Conservation (phyloP, 2,888 invertebrate species). For the Synanthedon formicaeformis region DNA sequence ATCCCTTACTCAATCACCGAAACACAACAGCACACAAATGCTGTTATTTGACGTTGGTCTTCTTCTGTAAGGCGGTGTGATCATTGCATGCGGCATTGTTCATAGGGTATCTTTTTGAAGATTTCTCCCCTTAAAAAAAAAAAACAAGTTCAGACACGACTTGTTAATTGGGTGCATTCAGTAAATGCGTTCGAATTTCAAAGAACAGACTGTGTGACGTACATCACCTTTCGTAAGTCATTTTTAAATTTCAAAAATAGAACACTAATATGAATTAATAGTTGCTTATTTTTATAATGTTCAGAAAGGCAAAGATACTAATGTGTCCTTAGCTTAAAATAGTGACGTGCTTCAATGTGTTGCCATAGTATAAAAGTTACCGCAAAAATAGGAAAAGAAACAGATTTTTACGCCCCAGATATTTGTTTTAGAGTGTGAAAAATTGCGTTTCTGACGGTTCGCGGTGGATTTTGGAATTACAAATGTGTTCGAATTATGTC, state of each 20-base stretch:
- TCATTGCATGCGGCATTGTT: too few species aligned
- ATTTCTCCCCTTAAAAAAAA: too few species aligned
- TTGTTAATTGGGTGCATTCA: neutral
- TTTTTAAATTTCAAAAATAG: conserved; percentile 33
- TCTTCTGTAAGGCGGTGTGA: too few species aligned
- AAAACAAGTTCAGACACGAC: too few species aligned
- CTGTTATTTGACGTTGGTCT: too few species aligned
- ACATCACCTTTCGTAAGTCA: conserved; percentile 19
- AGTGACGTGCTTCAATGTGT: conserved; percentile 20
- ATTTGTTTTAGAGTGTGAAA: conserved; percentile 64
- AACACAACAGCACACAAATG: too few species aligned
- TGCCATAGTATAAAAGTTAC: conserved; percentile 13
- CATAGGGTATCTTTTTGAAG: too few species aligned
- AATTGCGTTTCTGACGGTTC: conserved; percentile 58
- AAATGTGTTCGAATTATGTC: conserved; percentile 57
- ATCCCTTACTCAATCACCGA: too few species aligned
- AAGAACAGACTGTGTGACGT: conserved; percentile 23
- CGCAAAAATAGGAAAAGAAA: conserved; percentile 16
- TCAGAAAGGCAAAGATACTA: too few species aligned
- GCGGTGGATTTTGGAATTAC: conserved; percentile 58
- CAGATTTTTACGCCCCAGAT: conserved; percentile 40
- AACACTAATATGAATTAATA: conserved; percentile 58
- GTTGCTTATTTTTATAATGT: conserved; percentile 8
- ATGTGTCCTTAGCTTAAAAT: too few species aligned
- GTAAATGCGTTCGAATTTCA: conserved; percentile 41